phyloP scores from a whole-genome alignment of 2,113 vertebrate species.

The Camelus dromedarius region DNA sequence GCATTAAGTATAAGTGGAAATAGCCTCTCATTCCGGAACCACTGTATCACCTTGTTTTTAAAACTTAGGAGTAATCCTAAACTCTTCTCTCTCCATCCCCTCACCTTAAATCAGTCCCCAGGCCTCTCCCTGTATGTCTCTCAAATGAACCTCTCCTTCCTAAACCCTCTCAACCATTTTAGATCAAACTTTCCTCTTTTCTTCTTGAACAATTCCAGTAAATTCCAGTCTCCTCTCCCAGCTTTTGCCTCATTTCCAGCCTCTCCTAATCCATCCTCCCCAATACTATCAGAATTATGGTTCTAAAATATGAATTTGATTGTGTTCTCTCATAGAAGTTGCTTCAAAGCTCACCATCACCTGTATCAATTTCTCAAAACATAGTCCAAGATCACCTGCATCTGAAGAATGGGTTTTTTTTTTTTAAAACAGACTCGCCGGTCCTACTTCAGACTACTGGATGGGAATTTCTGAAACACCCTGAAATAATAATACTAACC shows the following conservation, averaged over 20 bases:
- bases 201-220: background rate
- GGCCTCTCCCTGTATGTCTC: background rate
- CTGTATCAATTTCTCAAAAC: background rate
- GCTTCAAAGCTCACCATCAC: background rate
- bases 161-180: background rate
- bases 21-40: background rate
- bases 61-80: background rate
- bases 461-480: background rate
- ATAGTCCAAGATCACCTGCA: background rate
- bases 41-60: background rate
- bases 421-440: background rate
- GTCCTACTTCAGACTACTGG: background rate
- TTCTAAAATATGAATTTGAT: background rate
- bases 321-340: background rate
- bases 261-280: background rate
- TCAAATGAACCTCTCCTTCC: background rate
- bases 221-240: background rate
- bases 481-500: background rate
- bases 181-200: background rate
- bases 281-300: background rate
- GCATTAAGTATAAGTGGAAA: background rate
- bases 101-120: background rate
- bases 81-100: background rate
- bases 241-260: background rate
- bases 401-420: background rate